Evolutionary conservation across 2,113 vertebrate genomes (phyloP).

Genomic region (Muscicapa adusta): DNA sequence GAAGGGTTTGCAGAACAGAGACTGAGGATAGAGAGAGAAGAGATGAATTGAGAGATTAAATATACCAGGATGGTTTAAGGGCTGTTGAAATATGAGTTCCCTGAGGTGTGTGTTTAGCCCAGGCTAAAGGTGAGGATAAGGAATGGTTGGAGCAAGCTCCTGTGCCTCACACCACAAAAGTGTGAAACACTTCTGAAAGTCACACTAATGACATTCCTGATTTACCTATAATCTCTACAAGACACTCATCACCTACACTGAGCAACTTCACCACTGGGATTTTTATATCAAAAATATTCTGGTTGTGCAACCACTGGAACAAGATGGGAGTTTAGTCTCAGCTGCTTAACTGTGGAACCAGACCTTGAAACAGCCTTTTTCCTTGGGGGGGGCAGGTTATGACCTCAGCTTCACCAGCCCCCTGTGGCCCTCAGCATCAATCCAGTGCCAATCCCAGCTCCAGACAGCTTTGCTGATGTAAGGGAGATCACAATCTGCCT

Average conservation of each 20-base stretch:
- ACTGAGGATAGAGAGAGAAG: background rate
- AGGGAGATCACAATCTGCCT: constrained; percentile 27
- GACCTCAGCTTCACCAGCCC: background rate
- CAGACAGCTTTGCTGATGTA: constrained; percentile 47
- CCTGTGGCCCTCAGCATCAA: background rate
- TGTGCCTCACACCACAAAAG: background rate
- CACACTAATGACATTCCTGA: background rate
- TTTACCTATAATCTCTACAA: background rate
- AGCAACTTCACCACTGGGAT: background rate
- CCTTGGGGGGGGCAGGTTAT: background rate
- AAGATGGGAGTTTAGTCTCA: background rate
- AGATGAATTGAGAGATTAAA: constrained; percentile 50
- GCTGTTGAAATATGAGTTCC: constrained; percentile 25
- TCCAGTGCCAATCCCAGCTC: background rate
- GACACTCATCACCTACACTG: background rate
- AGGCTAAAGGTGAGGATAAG: background rate
- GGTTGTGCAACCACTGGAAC: background rate
- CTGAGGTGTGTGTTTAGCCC: background rate
- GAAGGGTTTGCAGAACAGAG: background rate
- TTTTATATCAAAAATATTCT: background rate
- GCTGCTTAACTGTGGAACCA: background rate
- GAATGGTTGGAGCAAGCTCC: background rate
- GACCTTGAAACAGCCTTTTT: background rate
- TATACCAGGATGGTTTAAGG: background rate
- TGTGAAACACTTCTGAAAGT: background rate